Evolutionary conservation across 2,797 vertebrate species (phyloP), one percentile per base, ranked within the genome.

Genomic region (Anisognathus igniventris): DNA sequence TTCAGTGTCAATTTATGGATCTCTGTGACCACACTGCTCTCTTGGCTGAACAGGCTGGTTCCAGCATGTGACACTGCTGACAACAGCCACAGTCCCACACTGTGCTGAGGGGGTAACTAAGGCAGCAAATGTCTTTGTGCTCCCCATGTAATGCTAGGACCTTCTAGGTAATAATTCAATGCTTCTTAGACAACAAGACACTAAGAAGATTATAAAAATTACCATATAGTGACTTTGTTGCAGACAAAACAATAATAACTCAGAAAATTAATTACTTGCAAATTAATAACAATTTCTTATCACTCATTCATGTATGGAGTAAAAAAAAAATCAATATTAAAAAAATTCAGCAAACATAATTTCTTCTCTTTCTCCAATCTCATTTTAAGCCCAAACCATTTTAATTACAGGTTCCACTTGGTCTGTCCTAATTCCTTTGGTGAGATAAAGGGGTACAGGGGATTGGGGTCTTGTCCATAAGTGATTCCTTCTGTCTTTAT

Each of bases 171-270:
- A 50, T 33, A 39, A 90, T 82, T 37, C 33, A 77, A 5, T 28
- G 23, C 21, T 82, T 62, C 67, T 85, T 39, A 73, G 39, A 82
- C 81, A 14, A 68, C 19, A 61, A 91, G 37, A 85, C 31, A 7
- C 25, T 67, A 87, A 92, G 80, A 84, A 86, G 77, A 78, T 86
- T 79, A 70, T 42, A 85, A 72, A 90, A 94, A 88, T 47, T 86
- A 70, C 16, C 40, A 56, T 48, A 62, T 2, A 70, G 27, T 81
- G 56, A 56, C 27, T 90, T 84, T 47, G 39, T 40, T 60, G 54
- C 23, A 75, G 65, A 44, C 35, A 83, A 93, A 93, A 71, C 4
- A 56, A 18, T 42, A 8, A 7, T 76, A 48, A 48, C 44, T 78
- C 2, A 2, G 24, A 31, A 18, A 92, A 89, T 72, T 84, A 50